Conservation (phyloP, 2,888 invertebrate genomes). For the Deroplatys truncata region DNA sequence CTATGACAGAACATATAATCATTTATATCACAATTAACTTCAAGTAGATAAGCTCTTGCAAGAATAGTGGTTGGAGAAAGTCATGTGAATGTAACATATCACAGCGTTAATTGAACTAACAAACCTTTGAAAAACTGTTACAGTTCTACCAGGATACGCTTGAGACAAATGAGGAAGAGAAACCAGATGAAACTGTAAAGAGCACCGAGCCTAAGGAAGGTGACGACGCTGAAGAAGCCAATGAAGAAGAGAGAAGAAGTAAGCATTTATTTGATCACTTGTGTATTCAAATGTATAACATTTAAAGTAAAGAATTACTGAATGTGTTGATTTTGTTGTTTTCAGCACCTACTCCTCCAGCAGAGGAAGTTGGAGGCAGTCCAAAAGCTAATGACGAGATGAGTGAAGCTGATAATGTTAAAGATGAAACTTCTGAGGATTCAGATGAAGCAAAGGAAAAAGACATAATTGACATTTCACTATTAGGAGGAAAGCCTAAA, state of each 20-base stretch:
- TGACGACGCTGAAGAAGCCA: neutral
- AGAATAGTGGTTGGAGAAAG: no score
- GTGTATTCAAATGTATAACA: neutral
- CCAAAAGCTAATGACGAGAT: neutral
- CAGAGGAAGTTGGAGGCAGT: neutral
- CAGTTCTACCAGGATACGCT: slow-evolving; percentile 90
- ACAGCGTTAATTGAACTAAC: no score
- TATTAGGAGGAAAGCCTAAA: slow-evolving; percentile 36
- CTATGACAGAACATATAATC: no score
- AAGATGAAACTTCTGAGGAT: neutral
- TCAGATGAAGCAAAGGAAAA: neutral
- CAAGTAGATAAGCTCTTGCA: no score
- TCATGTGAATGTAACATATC: no score
- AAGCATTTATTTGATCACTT: neutral
- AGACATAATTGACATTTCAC: neutral
- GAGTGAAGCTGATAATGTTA: neutral
- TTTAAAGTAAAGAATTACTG: neutral
- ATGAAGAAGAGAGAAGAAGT: slow-evolving; percentile 7
- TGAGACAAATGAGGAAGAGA: slow-evolving; percentile 53
- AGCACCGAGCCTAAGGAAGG: slow-evolving; percentile 6
- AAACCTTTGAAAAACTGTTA: slow-evolving; percentile 3
- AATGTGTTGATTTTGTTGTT: neutral
- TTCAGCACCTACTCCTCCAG: neutral
- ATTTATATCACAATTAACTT: no score
- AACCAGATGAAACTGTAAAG: slow-evolving; percentile 1